Conservation (phyloP, 2,888 invertebrate species). For the Drosophila glabriapex region DNA sequence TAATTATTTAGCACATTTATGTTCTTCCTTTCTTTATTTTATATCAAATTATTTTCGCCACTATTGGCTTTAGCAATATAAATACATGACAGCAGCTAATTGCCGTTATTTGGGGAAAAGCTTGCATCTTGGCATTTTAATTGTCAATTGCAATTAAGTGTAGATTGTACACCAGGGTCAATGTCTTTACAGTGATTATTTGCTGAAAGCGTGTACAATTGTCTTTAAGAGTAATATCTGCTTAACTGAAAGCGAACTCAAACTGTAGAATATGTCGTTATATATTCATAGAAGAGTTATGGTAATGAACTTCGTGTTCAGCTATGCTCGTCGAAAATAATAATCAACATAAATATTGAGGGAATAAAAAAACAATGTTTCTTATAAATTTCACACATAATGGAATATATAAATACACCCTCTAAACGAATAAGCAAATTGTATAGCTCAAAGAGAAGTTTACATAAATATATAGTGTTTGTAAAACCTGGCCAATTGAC, state of each 20-base stretch:
- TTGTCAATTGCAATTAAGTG: neutral
- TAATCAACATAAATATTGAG: neutral
- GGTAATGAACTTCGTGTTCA: neutral
- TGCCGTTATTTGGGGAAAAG: slow-evolving; percentile 3
- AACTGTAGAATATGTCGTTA: neutral
- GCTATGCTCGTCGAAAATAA: too few relatives aligned
- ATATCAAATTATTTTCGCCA: slow-evolving; percentile 21
- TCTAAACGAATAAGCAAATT: neutral
- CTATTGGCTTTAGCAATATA: slow-evolving; percentile 17
- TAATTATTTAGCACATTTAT: slow-evolving; percentile 61
- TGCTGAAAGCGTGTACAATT: neutral
- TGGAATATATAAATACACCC: neutral
- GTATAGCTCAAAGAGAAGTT: neutral
- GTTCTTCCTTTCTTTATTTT: slow-evolving; percentile 7
- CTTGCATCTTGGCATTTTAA: neutral
- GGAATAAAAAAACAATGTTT: neutral
- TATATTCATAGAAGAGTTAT: neutral
- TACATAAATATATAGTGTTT: neutral
- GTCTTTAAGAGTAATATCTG: neutral
- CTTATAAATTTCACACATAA: neutral
- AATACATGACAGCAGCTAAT: slow-evolving; percentile 16
- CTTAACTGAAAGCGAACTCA: neutral
- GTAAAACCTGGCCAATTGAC: neutral
- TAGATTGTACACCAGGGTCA: neutral
- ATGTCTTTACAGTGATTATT: neutral